Percentiles rank a stretch among this genome's conserved stretches.
Conservation (phyloP, 2,888 invertebrate genomes). For the Hipparchia sbordonii region DNA sequence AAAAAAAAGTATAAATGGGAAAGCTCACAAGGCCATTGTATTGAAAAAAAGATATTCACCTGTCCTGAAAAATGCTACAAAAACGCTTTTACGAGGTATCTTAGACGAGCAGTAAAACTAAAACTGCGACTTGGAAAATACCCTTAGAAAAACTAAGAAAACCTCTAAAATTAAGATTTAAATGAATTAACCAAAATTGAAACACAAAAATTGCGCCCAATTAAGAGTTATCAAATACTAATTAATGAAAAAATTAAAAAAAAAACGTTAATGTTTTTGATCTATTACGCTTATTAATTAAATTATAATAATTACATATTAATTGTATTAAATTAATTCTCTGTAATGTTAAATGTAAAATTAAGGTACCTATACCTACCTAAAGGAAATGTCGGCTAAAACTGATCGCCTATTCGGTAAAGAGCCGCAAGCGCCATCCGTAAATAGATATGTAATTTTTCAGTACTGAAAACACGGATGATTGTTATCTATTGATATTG, state of each 20-base stretch:
- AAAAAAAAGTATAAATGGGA: too few relatives aligned
- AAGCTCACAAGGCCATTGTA: not conserved
- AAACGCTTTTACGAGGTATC: not conserved
- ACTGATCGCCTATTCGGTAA: not conserved
- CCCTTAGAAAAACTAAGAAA: constrained; percentile 34
- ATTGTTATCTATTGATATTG: too few relatives aligned
- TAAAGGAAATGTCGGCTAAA: not conserved
- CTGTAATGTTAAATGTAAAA: constrained; percentile 59
- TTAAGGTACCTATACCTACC: not conserved
- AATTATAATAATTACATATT: constrained; percentile 56
- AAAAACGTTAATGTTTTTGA: constrained; percentile 79
- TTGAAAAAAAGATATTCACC: not conserved
- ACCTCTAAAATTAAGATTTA: constrained; percentile 5
- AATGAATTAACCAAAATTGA: constrained; percentile 20
- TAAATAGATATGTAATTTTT: too few relatives aligned
- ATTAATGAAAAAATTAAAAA: constrained; percentile 38
- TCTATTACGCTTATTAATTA: constrained; percentile 83
- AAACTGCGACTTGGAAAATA: constrained; percentile 27
- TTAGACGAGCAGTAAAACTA: too few relatives aligned
- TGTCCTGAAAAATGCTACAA: constrained; percentile 18
- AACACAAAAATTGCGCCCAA: constrained; percentile 30
- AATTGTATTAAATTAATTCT: constrained; percentile 74
- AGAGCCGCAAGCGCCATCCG: not conserved
- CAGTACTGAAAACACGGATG: too few relatives aligned
- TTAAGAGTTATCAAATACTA: constrained; percentile 37